Evolutionary conservation across 2,797 vertebrate species (phyloP).

Genomic region (Rhabdomys pumilio): DNA sequence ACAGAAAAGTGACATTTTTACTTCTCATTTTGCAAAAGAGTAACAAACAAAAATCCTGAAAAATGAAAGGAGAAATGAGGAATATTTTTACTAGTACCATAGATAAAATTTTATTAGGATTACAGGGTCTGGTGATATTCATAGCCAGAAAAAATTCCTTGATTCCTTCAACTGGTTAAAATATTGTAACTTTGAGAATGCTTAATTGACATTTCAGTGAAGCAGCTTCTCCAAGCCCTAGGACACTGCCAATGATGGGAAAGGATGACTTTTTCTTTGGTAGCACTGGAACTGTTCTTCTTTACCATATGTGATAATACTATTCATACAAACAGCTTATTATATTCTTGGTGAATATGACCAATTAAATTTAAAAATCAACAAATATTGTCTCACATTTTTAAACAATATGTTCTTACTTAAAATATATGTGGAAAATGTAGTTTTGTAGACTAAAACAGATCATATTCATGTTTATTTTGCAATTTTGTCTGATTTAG

Average conservation of each 20-base stretch:
- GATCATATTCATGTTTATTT: background rate
- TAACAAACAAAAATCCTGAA: constrained; percentile 31
- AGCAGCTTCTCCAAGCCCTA: constrained; percentile 22
- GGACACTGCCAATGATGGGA: background rate
- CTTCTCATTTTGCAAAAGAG: constrained; percentile 12
- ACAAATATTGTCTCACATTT: constrained; percentile 1
- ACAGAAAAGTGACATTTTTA: background rate
- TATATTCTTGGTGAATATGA: constrained; percentile 35
- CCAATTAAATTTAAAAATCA: constrained; percentile 18
- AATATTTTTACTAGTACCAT: constrained; percentile 57
- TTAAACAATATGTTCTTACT: background rate
- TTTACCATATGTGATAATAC: background rate
- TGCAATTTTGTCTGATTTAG: background rate
- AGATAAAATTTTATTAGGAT: constrained; percentile 47
- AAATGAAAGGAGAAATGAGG: constrained; percentile 10
- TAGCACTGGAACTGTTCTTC: background rate
- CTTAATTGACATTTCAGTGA: constrained; percentile 36
- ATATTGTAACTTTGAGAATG: background rate
- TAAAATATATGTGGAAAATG: constrained; percentile 11
- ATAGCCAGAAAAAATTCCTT: background rate
- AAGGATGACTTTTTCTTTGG: background rate
- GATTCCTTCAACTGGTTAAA: constrained; percentile 41
- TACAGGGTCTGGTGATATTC: constrained; percentile 28
- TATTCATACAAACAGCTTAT: background rate
- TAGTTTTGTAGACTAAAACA: constrained; percentile 34